Conservation (phyloP, 2,113 vertebrate genomes). For the Neotoma lepida region DNA sequence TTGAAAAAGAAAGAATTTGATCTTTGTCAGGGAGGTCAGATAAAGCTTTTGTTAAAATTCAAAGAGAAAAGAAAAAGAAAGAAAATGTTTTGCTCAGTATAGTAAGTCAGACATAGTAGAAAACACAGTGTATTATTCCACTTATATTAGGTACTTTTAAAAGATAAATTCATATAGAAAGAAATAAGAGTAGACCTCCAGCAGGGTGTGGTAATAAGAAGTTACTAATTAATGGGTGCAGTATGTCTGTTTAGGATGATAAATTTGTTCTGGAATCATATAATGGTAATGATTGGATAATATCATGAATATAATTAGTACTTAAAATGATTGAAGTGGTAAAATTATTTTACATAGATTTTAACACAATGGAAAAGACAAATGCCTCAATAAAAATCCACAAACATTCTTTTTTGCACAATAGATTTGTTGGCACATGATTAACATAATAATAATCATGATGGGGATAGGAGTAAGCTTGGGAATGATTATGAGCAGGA, state of each 20-base stretch:
- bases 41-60: not conserved
- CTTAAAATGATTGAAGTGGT: not conserved
- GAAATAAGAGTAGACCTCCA: not conserved
- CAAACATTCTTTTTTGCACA: not conserved
- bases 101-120: not conserved
- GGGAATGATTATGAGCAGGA: not conserved
- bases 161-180: not conserved
- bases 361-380: not conserved
- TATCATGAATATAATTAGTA: not conserved
- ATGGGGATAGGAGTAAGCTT: not conserved
- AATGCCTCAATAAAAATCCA: not conserved
- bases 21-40: not conserved
- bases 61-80: slow-evolving; percentile 3
- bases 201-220: not conserved
- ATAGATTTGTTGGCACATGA: not conserved
- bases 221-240: not conserved
- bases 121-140: not conserved
- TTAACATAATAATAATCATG: not conserved
- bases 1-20: not conserved
- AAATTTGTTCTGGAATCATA: not conserved
- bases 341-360: not conserved
- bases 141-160: not conserved
- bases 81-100: slow-evolving; percentile 15
- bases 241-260: not conserved
- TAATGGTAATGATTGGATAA: not conserved